A percentile compares a stretch with the other conserved stretches of the same genome.
phyloP scores from a whole-genome alignment of 1,140 invertebrate species.

The Hylyphantes graminicola region DNA sequence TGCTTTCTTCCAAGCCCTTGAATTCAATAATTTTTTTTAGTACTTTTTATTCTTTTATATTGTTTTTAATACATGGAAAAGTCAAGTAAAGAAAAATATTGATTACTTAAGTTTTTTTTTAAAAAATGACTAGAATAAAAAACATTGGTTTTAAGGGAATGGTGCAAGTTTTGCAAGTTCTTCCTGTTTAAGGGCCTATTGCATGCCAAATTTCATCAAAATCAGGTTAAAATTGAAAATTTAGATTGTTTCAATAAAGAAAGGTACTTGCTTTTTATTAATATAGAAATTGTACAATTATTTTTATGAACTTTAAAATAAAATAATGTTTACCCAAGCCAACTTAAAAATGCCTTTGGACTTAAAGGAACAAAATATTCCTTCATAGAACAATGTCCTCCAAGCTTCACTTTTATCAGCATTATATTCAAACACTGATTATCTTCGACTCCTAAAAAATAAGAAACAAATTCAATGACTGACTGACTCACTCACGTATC shows the following conservation, averaged over 20 bases:
- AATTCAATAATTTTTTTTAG: conserved; percentile 63
- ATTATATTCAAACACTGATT: conserved; percentile 70
- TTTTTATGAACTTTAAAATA: not conserved
- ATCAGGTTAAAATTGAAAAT: not conserved
- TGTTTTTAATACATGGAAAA: too few species aligned
- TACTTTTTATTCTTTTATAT: not conserved
- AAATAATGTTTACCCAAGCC: conserved; percentile 77
- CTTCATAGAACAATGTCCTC: conserved; percentile 63
- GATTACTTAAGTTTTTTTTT: not conserved
- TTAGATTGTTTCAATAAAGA: not conserved
- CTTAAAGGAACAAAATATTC: conserved; percentile 76
- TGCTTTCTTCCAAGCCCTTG: too few species aligned
- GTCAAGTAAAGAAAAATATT: too few species aligned
- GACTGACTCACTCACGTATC: too few species aligned
- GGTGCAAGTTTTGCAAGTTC: not conserved
- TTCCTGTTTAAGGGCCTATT: too few species aligned
- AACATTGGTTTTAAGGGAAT: not conserved
- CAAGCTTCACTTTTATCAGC: conserved; percentile 66
- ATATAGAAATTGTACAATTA: not conserved
- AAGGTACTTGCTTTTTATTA: not conserved
- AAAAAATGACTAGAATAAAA: not conserved
- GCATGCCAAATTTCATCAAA: not conserved
- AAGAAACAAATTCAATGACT: not conserved
- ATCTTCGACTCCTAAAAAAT: conserved; percentile 66
- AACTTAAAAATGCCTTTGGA: conserved; percentile 77